Conservation (phyloP, 1,140 invertebrate species). For the Pachyrhynchus sulphureomaculatus region DNA sequence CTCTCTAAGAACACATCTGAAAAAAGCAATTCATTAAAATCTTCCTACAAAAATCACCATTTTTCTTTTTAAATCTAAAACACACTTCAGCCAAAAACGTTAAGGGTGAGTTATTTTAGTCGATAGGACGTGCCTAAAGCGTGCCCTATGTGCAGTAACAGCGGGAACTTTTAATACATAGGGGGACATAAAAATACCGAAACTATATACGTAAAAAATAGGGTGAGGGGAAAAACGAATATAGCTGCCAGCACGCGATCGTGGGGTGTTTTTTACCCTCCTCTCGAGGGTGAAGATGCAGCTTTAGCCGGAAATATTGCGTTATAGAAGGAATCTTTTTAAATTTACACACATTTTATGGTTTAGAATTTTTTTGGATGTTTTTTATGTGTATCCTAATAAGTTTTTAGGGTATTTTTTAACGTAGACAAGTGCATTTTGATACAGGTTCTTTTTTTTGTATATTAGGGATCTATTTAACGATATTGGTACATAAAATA, state of each 20-base stretch:
- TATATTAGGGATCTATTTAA: too few relatives aligned
- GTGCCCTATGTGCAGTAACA: conserved; percentile 9
- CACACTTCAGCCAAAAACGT: neutral
- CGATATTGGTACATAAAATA: too few relatives aligned
- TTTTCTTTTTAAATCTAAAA: conserved; percentile 30
- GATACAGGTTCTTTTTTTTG: too few relatives aligned
- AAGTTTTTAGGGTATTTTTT: too few relatives aligned
- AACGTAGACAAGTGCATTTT: too few relatives aligned
- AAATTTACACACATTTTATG: conserved; percentile 6
- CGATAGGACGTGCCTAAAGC: conserved; percentile 25
- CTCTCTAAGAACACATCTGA: conserved; percentile 12
- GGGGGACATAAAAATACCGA: conserved; percentile 30
- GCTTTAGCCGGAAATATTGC: conserved; percentile 10
- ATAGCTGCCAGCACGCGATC: conserved; percentile 25
- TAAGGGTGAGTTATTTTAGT: conserved; percentile 22
- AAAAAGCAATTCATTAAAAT: too few relatives aligned
- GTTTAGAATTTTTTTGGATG: neutral
- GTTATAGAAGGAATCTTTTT: neutral
- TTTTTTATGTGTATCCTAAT: neutral
- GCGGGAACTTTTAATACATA: conserved; percentile 20
- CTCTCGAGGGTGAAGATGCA: conserved; percentile 2
- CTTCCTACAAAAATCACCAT: neutral
- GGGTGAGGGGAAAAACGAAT: conserved; percentile 22
- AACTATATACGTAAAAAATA: conserved; percentile 29
- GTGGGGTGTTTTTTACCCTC: conserved; percentile 21